Conservation (phyloP, 2,888 invertebrate species). For the Campaea margaritaria region DNA sequence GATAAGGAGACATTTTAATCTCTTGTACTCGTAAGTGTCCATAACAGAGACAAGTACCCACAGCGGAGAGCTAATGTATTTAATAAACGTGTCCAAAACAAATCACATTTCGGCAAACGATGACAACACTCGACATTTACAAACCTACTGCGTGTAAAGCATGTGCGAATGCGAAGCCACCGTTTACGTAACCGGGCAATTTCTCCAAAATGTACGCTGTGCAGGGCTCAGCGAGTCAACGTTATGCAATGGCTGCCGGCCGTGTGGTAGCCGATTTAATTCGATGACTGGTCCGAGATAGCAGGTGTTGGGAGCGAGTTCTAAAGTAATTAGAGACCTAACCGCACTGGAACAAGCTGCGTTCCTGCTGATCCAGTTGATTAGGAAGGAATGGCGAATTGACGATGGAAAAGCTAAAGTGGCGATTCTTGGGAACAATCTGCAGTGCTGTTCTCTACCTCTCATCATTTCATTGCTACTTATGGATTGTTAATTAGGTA, state of each 20-base stretch:
- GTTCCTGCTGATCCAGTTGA: too few relatives aligned
- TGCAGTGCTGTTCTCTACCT: too few relatives aligned
- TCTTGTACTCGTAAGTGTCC: too few relatives aligned
- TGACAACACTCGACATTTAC: conserved; percentile 38
- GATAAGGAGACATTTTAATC: not conserved
- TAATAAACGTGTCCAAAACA: not conserved
- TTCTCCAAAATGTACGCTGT: conserved; percentile 61
- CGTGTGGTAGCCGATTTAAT: conserved; percentile 49
- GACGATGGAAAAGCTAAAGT: too few relatives aligned
- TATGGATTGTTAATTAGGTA: too few relatives aligned
- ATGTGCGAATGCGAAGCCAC: conserved; percentile 35
- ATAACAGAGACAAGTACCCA: too few relatives aligned
- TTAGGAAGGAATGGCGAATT: too few relatives aligned
- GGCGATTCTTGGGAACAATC: too few relatives aligned
- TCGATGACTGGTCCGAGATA: conserved; percentile 48
- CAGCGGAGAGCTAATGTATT: too few relatives aligned
- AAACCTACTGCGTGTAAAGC: conserved; percentile 39
- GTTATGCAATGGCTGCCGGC: conserved; percentile 13
- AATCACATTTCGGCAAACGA: conserved; percentile 13
- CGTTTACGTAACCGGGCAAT: conserved; percentile 59
- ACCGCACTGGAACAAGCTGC: not conserved
- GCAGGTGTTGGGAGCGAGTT: conserved; percentile 21
- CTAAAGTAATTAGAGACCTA: not conserved
- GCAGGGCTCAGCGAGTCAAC: conserved; percentile 40
- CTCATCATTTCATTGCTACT: too few relatives aligned